phyloP scores from a whole-genome alignment of 2,888 invertebrate genomes.

The Synergus itoensis region DNA sequence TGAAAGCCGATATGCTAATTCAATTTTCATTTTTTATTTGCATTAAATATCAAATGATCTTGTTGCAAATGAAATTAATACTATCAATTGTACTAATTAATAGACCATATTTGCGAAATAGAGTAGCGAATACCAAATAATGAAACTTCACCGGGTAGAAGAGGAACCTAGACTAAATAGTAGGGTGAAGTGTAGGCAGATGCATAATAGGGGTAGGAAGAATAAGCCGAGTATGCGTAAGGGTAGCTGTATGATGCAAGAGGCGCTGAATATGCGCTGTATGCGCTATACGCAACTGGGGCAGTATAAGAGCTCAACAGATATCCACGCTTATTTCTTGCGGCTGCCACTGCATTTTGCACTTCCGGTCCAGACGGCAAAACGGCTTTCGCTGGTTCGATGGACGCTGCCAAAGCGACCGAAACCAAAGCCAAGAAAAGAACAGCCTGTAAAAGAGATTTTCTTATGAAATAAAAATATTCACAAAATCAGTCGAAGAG shows the following conservation, averaged over 20 bases:
- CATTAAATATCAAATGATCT: too few relatives aligned
- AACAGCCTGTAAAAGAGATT: slow-evolving; percentile 58
- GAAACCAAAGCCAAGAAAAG: slow-evolving; percentile 64
- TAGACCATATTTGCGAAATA: background rate
- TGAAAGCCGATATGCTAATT: background rate
- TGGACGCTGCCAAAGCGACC: slow-evolving; percentile 66
- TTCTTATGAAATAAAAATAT: background rate
- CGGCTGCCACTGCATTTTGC: slow-evolving; percentile 51
- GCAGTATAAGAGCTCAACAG: slow-evolving; percentile 68
- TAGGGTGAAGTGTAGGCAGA: slow-evolving; percentile 67
- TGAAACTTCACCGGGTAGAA: background rate
- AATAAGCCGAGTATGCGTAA: slow-evolving; percentile 64
- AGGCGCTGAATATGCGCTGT: slow-evolving; percentile 67
- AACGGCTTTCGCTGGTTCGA: slow-evolving; percentile 62
- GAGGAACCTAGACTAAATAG: slow-evolving; percentile 57
- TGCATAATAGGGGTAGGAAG: slow-evolving; percentile 68
- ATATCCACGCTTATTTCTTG: slow-evolving; percentile 68
- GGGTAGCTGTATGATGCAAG: slow-evolving; percentile 65
- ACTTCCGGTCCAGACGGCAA: slow-evolving; percentile 47
- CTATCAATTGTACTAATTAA: background rate
- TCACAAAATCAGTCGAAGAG: background rate
- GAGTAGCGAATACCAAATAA: background rate
- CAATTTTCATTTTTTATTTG: background rate
- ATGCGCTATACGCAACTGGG: slow-evolving; percentile 65
- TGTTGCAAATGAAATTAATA: background rate